Conservation (phyloP, 92 coral and sea anemone genomes). For the Heliopora coerulea region DNA sequence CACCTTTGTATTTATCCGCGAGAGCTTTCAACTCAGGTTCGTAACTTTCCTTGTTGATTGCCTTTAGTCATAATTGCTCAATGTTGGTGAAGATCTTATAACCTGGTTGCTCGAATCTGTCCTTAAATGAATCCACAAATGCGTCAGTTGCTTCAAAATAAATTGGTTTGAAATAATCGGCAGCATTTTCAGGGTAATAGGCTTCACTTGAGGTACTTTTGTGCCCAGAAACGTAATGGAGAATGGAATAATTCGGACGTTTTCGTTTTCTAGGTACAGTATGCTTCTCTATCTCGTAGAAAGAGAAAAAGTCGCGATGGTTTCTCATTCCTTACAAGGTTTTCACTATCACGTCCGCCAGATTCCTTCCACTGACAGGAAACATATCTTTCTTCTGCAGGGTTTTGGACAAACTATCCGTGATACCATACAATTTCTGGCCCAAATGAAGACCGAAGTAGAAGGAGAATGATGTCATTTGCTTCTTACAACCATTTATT, state of each 20-base stretch:
- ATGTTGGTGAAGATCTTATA: too few relatives aligned
- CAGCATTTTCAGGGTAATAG: constrained; percentile 56
- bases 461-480: constrained; percentile 51
- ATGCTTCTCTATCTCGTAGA: constrained; percentile 43
- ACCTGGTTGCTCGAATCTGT: too few relatives aligned
- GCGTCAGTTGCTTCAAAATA: too few relatives aligned
- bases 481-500: constrained; percentile 53
- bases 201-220: constrained; percentile 52
- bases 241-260: too few relatives aligned
- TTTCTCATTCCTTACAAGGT: constrained; percentile 51
- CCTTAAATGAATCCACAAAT: too few relatives aligned
- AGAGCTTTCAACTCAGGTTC: too few relatives aligned
- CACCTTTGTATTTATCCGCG: too few relatives aligned
- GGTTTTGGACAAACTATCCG: constrained; percentile 64
- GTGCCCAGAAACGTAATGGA: constrained; percentile 59
- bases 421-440: constrained; percentile 44
- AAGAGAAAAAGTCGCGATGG: constrained; percentile 46
- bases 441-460: constrained; percentile 52
- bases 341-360: constrained; percentile 42
- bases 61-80: too few relatives aligned
- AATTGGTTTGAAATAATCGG: constrained; percentile 12
- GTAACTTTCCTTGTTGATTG: too few relatives aligned
- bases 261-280: too few relatives aligned
- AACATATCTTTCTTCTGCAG: constrained; percentile 55
- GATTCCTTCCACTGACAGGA: constrained; percentile 51